A percentile compares a stretch with the other conserved stretches of the same genome.
phyloP scores from a whole-genome alignment of 2,888 invertebrate species.

The Sthenelais limicola region DNA sequence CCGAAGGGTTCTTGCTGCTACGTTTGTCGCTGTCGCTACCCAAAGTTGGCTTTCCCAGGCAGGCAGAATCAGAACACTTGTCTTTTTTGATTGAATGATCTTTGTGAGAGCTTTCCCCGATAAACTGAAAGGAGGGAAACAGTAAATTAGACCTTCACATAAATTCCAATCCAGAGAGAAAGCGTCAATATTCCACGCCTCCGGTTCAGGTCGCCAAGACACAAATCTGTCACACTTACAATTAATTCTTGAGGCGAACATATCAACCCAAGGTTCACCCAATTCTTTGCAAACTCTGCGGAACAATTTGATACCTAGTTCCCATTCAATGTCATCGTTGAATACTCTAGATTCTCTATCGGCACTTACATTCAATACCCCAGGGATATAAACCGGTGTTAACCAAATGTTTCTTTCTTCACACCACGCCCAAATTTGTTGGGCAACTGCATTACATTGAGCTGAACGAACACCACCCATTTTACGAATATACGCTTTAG shows the following conservation, averaged over 20 bases:
- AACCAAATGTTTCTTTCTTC: slow-evolving; percentile 7
- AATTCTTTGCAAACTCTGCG: not conserved
- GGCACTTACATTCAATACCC: slow-evolving; percentile 19
- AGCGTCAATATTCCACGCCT: slow-evolving; percentile 47
- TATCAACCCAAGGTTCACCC: slow-evolving; percentile 41
- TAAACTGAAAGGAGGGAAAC: slow-evolving; percentile 52
- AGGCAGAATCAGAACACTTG: too few species aligned
- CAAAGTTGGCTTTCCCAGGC: too few species aligned
- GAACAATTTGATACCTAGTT: not conserved
- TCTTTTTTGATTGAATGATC: too few species aligned
- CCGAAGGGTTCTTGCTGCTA: too few species aligned
- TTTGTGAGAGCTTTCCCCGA: too few species aligned
- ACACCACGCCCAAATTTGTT: slow-evolving; percentile 37
- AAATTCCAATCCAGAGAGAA: slow-evolving; percentile 45
- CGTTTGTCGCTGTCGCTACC: too few species aligned
- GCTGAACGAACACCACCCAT: slow-evolving; percentile 39
- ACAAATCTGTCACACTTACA: slow-evolving; percentile 43
- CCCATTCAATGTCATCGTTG: slow-evolving; percentile 36
- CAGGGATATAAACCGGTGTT: slow-evolving; percentile 12
- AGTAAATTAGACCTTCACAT: slow-evolving; percentile 43
- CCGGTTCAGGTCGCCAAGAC: slow-evolving; percentile 49
- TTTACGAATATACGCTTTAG: slow-evolving; percentile 12
- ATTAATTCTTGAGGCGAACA: slow-evolving; percentile 51
- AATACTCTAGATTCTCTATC: slow-evolving; percentile 23
- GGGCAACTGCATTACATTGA: not conserved